Evolutionary conservation across 2,888 invertebrate species (phyloP).

Genomic region (Platerodrilus igneus): DNA sequence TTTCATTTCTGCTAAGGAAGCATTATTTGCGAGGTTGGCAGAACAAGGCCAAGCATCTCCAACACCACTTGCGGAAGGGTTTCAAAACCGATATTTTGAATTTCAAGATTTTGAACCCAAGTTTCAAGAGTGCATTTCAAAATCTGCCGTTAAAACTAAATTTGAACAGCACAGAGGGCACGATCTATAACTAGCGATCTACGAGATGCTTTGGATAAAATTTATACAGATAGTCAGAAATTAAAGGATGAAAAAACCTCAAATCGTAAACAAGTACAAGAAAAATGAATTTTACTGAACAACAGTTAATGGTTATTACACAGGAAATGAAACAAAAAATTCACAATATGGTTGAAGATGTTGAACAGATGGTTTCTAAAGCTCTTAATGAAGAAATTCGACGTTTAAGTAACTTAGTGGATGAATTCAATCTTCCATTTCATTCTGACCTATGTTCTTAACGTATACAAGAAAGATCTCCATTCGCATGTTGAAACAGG

Average conservation of each 20-base stretch:
- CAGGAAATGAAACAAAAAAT: slow-evolving; percentile 97
- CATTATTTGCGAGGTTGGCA: slow-evolving; percentile 69
- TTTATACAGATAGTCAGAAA: slow-evolving; percentile 61
- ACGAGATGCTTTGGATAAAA: slow-evolving; percentile 62
- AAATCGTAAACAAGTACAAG: slow-evolving; percentile 59
- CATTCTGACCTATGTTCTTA: slow-evolving; percentile 82
- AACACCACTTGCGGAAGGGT: slow-evolving; percentile 75
- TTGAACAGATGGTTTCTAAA: slow-evolving; percentile 83
- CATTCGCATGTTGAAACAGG: slow-evolving; percentile 88
- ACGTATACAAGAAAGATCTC: slow-evolving; percentile 89
- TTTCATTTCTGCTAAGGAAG: slow-evolving; percentile 98
- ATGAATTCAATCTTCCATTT: slow-evolving; percentile 88
- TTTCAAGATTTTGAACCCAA: slow-evolving; percentile 98
- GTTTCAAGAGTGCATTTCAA: slow-evolving; percentile 97
- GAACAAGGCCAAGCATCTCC: slow-evolving; percentile 52
- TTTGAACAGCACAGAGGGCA: slow-evolving; percentile 96
- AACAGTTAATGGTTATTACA: slow-evolving; percentile 81
- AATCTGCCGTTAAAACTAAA: slow-evolving; percentile 97
- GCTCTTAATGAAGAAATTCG: slow-evolving; percentile 96
- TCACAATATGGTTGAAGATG: slow-evolving; percentile 91
- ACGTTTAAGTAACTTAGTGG: slow-evolving; percentile 85
- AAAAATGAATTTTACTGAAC: slow-evolving; percentile 83
- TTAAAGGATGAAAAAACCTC: slow-evolving; percentile 55
- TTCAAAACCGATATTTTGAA: slow-evolving; percentile 91
- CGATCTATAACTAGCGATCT: slow-evolving; percentile 79